Base-by-base conservation (phyloP, 1,140 invertebrate species). In the Euwallacea fornicatus region DNA sequence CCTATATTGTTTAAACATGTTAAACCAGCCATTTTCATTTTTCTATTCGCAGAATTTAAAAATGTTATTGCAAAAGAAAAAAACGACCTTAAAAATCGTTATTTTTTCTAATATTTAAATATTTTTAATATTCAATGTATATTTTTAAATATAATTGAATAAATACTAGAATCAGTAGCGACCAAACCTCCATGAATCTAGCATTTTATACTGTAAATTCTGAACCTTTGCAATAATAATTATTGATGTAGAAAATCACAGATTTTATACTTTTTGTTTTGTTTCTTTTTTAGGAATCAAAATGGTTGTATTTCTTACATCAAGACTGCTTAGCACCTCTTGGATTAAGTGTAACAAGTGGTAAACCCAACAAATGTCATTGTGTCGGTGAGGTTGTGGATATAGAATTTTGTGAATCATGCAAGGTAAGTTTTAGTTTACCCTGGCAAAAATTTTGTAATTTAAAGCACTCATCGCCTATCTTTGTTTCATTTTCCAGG, bases 351-450 rank as follows among this genome's bases (percentile, higher is more conserved):
- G 53, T 83, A 9, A 78, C 77, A 11, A 60, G 77, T 75, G 85
- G 83, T 74, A 83, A 83, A 72, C 85, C 85, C 75, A 85, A 63
- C 83, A 85, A 76, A 82, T 68, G 82, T 21, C 90, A 91, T 73
- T 88, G 88, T 41, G 83, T 94, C 46, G 95, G 89, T 0, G 88
- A 91, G 76, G 92, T 98, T 33, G 84, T 91, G 47, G 89, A 93
- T 16, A 96, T 96, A 80, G 95, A 98, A 81, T 97, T 92, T 81
- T 98, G 96, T 82, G 89, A 92, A 76, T 94, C 95, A 47, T 92
- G 90, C 81, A 97, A 96, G 88, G 93, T 94, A 43, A 61, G 55
- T 58, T 15, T 50, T 50, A 50, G 47, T 50, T n/a, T 56, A 11
- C 2, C 9, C 2, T 56, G 9, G 21, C 2, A 56, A 13, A 3